A percentile compares a stretch with the other conserved stretches of the same genome.
Evolutionary conservation across 2,113 vertebrate genomes (phyloP).

Genomic region (Ageneiosus marmoratus): DNA sequence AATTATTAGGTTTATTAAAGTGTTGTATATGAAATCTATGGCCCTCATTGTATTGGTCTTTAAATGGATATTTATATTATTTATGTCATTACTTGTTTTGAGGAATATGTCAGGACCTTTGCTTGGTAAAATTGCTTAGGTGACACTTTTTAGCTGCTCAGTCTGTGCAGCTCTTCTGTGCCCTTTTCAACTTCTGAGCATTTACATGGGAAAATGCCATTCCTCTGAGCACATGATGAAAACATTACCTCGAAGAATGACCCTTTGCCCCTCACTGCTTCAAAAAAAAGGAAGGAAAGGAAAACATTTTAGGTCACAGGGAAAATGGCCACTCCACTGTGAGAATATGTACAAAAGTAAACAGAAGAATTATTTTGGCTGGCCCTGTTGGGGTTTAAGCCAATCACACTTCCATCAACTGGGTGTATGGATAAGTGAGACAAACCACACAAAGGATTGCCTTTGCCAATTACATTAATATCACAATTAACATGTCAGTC

Average conservation of each 20-base stretch:
- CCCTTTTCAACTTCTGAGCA: conserved; percentile 81
- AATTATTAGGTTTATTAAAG: background rate
- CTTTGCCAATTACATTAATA: conserved; percentile 13
- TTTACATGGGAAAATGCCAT: conserved; percentile 86
- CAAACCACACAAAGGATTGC: conserved; percentile 18
- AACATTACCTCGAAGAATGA: conserved; percentile 85
- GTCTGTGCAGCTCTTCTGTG: conserved; percentile 49
- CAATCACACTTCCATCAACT: background rate
- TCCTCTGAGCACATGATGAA: conserved; percentile 84
- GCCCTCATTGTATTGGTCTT: background rate
- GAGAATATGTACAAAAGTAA: conserved; percentile 87
- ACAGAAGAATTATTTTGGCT: conserved; percentile 82
- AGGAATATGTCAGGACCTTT: background rate
- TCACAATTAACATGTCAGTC: conserved; percentile 27
- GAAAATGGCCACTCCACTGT: conserved; percentile 79
- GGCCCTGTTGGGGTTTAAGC: background rate
- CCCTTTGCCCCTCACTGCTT: conserved; percentile 72
- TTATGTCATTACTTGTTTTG: conserved; percentile 2
- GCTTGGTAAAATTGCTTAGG: conserved; percentile 17
- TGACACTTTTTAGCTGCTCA: conserved; percentile 27
- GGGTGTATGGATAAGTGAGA: conserved; percentile 8
- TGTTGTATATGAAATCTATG: background rate
- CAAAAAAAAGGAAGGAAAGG: conserved; percentile 65
- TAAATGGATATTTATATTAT: background rate
- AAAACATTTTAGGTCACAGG: conserved; percentile 82